These are phyloP conservation scores for Helicoverpa armigera DNA, from an alignment of 1,140 invertebrate species.

Conservation along the genomic window DNA sequence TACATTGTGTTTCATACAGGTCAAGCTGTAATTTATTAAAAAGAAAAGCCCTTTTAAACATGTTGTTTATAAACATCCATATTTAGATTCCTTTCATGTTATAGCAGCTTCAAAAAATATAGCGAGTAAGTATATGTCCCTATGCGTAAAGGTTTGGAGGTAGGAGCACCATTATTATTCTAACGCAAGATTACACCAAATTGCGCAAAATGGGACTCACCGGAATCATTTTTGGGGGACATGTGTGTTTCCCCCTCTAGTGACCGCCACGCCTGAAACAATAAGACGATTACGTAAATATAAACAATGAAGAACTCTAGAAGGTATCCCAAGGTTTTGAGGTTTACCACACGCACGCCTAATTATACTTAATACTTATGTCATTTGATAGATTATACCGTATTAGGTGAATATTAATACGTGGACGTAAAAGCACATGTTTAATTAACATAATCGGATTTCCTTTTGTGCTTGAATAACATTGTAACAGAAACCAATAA, in stretches of 20 bases:
- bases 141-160: background rate
- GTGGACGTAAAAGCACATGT: too few relatives aligned
- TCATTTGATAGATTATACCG: background rate
- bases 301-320: constrained; percentile 2
- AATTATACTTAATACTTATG: constrained; percentile 2
- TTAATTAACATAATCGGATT: too few relatives aligned
- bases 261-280: constrained; percentile 63
- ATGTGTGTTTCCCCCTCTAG: constrained; percentile 72
- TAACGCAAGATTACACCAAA: too few relatives aligned
- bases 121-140: too few relatives aligned
- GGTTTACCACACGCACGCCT: background rate
- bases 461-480: too few relatives aligned
- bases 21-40: background rate
- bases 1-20: background rate
- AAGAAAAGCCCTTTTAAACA: too few relatives aligned
- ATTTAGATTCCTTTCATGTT: too few relatives aligned
- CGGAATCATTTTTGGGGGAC: constrained; percentile 82
- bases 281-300: constrained; percentile 26
- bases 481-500: too few relatives aligned
- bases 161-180: background rate
- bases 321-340: constrained; percentile 9
- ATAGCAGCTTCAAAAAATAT: too few relatives aligned
- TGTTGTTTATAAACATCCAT: too few relatives aligned
- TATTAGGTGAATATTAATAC: background rate
- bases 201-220: constrained; percentile 59